Base-by-base conservation (phyloP, 53 echinoderm and acorn worm genomes). In the Apostichopus leukothele region DNA sequence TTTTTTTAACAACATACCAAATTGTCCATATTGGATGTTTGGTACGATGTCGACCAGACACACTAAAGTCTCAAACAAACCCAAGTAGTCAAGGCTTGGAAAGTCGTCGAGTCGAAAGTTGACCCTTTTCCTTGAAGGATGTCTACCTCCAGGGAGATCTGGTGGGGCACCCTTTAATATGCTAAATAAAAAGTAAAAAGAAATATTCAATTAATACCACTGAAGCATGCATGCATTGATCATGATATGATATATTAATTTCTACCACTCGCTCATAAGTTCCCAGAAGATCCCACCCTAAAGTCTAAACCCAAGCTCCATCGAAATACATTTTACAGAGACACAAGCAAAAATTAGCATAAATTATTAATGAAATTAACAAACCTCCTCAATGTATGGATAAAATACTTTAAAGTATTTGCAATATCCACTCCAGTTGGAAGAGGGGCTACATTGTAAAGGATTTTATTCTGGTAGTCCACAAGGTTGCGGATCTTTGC, bases 341-440 rank as follows among this genome's bases (percentile, higher is more conserved):
- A 39, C 39, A 39, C 39, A 39, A 39, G 39, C 39, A 39, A 39
- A 39, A 39, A 39, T 0, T 39, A 39, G 39, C 39, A 39, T 39
- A 39, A 27, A 39, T 39, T 39, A 39, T 39, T 39, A 39, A 39
- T 39, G 39, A 39, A 39, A 39, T 39, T 39, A 1, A 12, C 93
- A 77, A 86, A 96, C 97, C 94, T 95, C 79, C 95, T 92, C 23
- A 97, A 84, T 22, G 97, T 97, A 76, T 97, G 97, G 19, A 93
- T 95, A 85, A 97, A 97, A 75, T 97, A 97, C 74, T 95, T 95
- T 20, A 97, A 84, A 9, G 97, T 97, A 61, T 97, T 97, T 52
- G 95, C 94, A 76, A 97, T 97, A 60, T 97, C 97, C 5, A 91
- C 93, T 13, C 97, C 97, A 50, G 94, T 97, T 59, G 97, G 97